Evolutionary conservation across 53 echinoderm and acorn worm genomes (phyloP).

Genomic region (Glandiceps talaboti): DNA sequence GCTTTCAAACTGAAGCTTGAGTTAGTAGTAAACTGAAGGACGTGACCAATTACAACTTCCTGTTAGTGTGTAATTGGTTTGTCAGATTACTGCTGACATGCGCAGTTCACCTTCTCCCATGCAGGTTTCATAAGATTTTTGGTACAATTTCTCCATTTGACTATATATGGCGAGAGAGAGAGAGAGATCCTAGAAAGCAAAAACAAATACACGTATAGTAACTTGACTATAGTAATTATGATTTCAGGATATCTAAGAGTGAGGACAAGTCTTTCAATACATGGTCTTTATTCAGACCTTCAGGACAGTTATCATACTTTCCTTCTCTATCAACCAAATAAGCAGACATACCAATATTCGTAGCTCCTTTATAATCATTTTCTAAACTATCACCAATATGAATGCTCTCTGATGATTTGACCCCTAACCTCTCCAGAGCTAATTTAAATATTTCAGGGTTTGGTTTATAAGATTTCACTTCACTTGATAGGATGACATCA

Average conservation of each 20-base stretch:
- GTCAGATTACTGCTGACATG: too few species aligned
- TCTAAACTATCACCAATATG: conserved; percentile 71
- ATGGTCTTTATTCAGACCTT: background rate
- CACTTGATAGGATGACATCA: conserved; percentile 57
- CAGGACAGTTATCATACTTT: background rate
- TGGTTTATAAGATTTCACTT: conserved; percentile 44
- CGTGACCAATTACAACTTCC: too few species aligned
- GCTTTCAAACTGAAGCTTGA: too few species aligned
- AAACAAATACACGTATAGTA: too few species aligned
- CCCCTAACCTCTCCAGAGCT: conserved; percentile 46
- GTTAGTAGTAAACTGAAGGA: too few species aligned
- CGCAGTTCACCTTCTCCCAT: too few species aligned
- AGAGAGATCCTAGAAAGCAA: too few species aligned
- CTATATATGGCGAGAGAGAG: too few species aligned
- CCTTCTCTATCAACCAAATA: conserved; percentile 55
- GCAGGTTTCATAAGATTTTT: too few species aligned
- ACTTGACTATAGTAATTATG: too few species aligned
- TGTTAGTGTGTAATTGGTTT: too few species aligned
- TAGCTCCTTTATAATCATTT: conserved; percentile 54
- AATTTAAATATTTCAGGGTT: conserved; percentile 49
- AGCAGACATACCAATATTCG: conserved; percentile 56
- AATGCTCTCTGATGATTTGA: conserved; percentile 35
- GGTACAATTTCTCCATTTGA: too few species aligned
- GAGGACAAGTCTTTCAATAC: background rate
- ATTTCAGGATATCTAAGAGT: background rate